A percentile compares a stretch with the other conserved stretches of the same genome.
phyloP scores from a whole-genome alignment of 2,888 invertebrate species.

The Cyaniris semiargus region DNA sequence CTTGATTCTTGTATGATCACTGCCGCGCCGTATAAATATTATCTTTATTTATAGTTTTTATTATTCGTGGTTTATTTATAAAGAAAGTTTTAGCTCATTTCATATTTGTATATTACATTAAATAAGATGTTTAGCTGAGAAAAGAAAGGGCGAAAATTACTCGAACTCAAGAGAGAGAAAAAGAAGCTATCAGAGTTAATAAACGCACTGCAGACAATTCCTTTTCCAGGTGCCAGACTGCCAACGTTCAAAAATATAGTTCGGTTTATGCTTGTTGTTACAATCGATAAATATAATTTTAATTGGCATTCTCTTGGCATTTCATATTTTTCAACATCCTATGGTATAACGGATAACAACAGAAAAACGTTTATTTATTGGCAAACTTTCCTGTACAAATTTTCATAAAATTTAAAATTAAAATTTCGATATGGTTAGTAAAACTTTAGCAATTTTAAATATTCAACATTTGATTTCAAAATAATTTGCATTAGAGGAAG shows the following conservation, averaged over 20 bases:
- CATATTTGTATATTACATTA: background rate
- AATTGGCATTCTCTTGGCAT: slow-evolving; percentile 22
- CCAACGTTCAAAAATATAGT: slow-evolving; percentile 22
- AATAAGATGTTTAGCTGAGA: background rate
- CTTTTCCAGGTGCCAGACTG: slow-evolving; percentile 16
- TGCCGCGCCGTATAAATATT: too few relatives aligned
- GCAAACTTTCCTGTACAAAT: background rate
- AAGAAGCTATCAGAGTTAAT: slow-evolving; percentile 22
- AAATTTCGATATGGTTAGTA: background rate
- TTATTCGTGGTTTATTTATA: too few relatives aligned
- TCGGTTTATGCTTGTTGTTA: background rate
- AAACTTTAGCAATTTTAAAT: too few relatives aligned
- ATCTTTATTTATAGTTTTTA: too few relatives aligned
- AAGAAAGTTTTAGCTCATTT: too few relatives aligned
- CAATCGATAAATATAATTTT: slow-evolving; percentile 23
- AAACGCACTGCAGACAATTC: slow-evolving; percentile 4
- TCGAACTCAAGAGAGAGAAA: background rate
- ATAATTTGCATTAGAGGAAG: background rate
- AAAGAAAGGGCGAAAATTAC: background rate
- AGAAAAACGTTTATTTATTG: background rate
- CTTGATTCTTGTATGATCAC: too few relatives aligned
- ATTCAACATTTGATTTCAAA: background rate
- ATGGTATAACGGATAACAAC: background rate
- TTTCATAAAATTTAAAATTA: background rate
- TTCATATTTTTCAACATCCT: background rate